Conservation (phyloP, 2,888 invertebrate species). For the Digitonthophagus gazella region DNA sequence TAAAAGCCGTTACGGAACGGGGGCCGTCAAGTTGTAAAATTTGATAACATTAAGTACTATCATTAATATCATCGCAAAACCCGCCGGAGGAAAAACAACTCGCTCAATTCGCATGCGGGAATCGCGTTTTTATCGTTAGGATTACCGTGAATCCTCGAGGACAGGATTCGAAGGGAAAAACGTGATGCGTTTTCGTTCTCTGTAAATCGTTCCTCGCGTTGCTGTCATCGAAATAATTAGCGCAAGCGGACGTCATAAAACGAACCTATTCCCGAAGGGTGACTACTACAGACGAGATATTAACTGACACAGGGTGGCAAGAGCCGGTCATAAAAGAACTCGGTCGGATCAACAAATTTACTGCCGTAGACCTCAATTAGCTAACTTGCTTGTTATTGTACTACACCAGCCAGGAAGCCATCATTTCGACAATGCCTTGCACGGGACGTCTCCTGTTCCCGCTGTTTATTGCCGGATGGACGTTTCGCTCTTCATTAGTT, state of each 20-base stretch:
- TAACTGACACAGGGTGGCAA: constrained; percentile 24
- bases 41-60: constrained; percentile 27
- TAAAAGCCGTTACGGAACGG: not conserved
- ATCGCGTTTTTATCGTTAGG: constrained; percentile 46
- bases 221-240: not conserved
- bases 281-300: constrained; percentile 1
- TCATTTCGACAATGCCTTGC: constrained; percentile 24
- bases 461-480: constrained; percentile 28
- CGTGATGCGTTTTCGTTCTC: constrained; percentile 20
- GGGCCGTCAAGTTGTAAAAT: constrained; percentile 19
- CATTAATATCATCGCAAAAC: constrained; percentile 27
- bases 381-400: constrained; percentile 49
- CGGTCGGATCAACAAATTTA: constrained; percentile 29
- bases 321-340: constrained; percentile 27
- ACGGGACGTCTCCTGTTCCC: constrained; percentile 21
- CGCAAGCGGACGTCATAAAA: constrained; percentile 4
- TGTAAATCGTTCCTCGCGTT: not conserved
- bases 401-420: constrained; percentile 30
- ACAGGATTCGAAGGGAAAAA: constrained; percentile 32
- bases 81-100: constrained; percentile 14
- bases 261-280: constrained; percentile 1
- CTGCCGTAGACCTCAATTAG: constrained; percentile 49
- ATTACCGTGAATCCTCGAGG: constrained; percentile 46
- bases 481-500: constrained; percentile 24
- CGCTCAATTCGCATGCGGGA: constrained; percentile 34